These are phyloP conservation scores for Gnatocerus cornutus DNA, from an alignment of 2,888 invertebrate genomes.

Conservation along the genomic window DNA sequence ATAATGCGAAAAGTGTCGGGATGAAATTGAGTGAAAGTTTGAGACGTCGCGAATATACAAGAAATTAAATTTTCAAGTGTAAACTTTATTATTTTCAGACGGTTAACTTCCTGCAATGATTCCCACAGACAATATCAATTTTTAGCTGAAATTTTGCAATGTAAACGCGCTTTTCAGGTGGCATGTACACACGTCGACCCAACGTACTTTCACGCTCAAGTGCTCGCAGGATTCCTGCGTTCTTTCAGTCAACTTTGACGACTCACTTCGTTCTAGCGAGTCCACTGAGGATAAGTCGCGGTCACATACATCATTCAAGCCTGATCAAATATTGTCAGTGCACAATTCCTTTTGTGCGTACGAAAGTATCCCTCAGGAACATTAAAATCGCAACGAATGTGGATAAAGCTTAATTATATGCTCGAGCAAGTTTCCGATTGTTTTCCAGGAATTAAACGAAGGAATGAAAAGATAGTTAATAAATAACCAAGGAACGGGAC, in stretches of 20 bases:
- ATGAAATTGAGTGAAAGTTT: conserved; percentile 69
- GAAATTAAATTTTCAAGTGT: conserved; percentile 40
- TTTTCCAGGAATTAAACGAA: conserved; percentile 46
- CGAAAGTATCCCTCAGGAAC: conserved; percentile 44
- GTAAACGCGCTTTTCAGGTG: conserved; percentile 43
- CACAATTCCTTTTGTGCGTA: conserved; percentile 49
- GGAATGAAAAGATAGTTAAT: conserved; percentile 51
- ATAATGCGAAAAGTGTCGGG: conserved; percentile 69
- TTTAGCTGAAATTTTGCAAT: conserved; percentile 44
- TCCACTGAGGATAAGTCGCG: conserved; percentile 45
- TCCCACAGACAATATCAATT: conserved; percentile 21
- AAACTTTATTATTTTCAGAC: conserved; percentile 43
- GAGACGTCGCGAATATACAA: conserved; percentile 32
- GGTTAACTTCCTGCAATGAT: not conserved
- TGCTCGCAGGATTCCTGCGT: conserved; percentile 53
- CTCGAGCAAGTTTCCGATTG: conserved; percentile 47
- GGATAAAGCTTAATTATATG: conserved; percentile 50
- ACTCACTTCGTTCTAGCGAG: conserved; percentile 42
- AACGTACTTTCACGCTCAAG: conserved; percentile 52
- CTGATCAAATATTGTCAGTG: conserved; percentile 55
- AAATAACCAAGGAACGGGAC: conserved; percentile 51
- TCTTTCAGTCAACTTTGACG: conserved; percentile 51
- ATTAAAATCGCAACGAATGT: conserved; percentile 48
- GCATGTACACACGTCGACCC: conserved; percentile 49
- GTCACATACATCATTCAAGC: conserved; percentile 51